Evolutionary conservation across 2,888 invertebrate genomes (phyloP), one percentile per base, ranked within the genome.

Genomic region (Cyaniris semiargus): DNA sequence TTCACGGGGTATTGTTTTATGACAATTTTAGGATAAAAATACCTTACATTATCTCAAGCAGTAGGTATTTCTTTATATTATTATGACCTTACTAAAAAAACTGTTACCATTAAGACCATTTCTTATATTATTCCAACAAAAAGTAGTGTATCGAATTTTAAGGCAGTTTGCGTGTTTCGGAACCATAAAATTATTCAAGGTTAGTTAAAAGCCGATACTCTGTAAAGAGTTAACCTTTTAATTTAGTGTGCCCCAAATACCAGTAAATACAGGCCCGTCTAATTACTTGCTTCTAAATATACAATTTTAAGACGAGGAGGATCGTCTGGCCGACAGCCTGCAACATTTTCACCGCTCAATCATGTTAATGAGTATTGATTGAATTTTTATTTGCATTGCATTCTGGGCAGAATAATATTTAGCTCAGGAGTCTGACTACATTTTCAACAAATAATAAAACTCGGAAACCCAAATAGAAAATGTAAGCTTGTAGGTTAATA

Each of bases 161-260:
- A 72, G 44, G 44, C 38, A 21, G 21, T 74, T 74, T 15, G 48
- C 74, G 53, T 53, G 74, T 74, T 72, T 23, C 1, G 15, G 44
- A 74, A 74, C 15, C 48, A 74, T 74, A 53, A 53, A 74, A 53
- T 27, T 53, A 74, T 74, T 38, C 72, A 72, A 72, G 72, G 72
- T 38, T 44, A 72, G 72, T 38, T 44, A 44, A 38, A 71, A 72
- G 44, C 44, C 72, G 44, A 44, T 44, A 72, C 15, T 44, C 21
- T 21, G 21, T 72, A 21, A 44, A 44, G 44, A 38, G 38, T 44
- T 72, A 44, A 38, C 38, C 38, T 72, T 72, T 72, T 44, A 72
- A 72, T 38, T 72, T 72, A 13, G 21, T 38, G 72, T 72, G 72
- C 72, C 44, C 44, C 38, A 72, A 72, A 72, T 71, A 71, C 38